Evolutionary conservation across 2,797 vertebrate species (phyloP).

Genomic region (Capromys pilorides): DNA sequence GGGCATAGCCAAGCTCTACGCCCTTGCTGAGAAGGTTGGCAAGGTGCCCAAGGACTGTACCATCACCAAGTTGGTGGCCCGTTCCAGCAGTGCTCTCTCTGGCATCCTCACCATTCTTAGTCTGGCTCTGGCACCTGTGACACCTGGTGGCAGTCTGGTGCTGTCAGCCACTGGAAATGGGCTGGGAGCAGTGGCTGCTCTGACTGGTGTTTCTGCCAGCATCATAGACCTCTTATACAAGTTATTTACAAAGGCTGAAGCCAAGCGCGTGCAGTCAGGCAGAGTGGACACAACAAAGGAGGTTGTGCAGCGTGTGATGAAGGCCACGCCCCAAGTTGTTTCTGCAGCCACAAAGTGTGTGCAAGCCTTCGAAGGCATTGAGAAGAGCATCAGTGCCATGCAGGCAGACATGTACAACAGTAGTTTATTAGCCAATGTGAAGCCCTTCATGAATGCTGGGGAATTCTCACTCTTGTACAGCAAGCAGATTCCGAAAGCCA

Average conservation of each 20-base stretch:
- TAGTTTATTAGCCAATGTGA: accelerated
- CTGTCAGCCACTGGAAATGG: not conserved
- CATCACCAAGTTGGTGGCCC: not conserved
- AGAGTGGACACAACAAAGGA: accelerated
- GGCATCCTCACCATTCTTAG: conserved; percentile 25
- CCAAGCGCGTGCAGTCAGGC: not conserved
- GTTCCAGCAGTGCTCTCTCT: accelerated
- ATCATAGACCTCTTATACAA: accelerated
- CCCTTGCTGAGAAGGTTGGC: conserved; percentile 36
- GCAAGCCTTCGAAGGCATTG: accelerated
- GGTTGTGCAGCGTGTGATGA: accelerated
- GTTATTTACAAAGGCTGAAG: not conserved
- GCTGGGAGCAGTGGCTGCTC: not conserved
- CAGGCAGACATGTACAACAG: not conserved
- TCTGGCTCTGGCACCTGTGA: conserved; percentile 55
- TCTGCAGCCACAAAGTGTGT: accelerated
- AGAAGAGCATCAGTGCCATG: accelerated
- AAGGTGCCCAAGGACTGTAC: conserved; percentile 49
- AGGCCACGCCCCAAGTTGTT: accelerated
- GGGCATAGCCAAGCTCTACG: not conserved
- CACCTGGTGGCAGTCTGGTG: conserved; percentile 44
- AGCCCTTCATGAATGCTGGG: accelerated
- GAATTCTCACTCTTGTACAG: accelerated
- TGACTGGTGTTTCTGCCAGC: not conserved
- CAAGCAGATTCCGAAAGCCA: not conserved